Evolutionary conservation across 2,113 vertebrate species (phyloP), one percentile per base, ranked within the genome.

Genomic region (Uropsilus gracilis): DNA sequence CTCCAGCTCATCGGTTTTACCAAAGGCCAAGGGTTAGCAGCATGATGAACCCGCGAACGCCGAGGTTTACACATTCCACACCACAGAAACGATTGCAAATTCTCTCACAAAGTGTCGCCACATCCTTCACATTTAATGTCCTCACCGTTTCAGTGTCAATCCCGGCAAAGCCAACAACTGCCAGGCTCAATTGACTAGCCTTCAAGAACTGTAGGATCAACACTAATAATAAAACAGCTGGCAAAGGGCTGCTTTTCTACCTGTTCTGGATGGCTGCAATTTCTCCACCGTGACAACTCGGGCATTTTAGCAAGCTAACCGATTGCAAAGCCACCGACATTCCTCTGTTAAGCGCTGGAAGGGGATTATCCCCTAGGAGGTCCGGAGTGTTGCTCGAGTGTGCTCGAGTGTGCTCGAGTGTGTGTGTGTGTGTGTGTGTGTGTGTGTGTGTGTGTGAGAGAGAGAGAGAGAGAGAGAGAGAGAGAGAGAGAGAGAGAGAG

Each of bases 261-360:
- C 53, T 82, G 48, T 71, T 39, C 48, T 11, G 22, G 71, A 48
- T 37, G 59, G 44, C 78, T 13, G 66, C 17, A 28, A 18, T 37
- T 75, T 83, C 80, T 85, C 75, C 32, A 24, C 92, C 90, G 77
- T 82, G 95, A 90, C 90, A 64, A 50, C 34, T 42, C 68, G 17
- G 66, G 9, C 37, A 55, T 6, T 34, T n/a, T 34, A 14, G 77
- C 85, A 55, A 0, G 53, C 66, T 14, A 34, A 46, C 20, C 8
- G 75, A 3, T 26, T 26, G 44, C 53, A 39, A 77, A 59, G 64
- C 85, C 86, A 87, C 9, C 80, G 37, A 44, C 44, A n/a, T 39
- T 85, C 76, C 85, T 30, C 57, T 16, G 34, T 44, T 8, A 3
- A n/a, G 89, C 73, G 4, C 39, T 0, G 30, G 63, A 13, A 53